Base-by-base conservation (phyloP, 2,797 vertebrate species). In the Balearica regulorum region DNA sequence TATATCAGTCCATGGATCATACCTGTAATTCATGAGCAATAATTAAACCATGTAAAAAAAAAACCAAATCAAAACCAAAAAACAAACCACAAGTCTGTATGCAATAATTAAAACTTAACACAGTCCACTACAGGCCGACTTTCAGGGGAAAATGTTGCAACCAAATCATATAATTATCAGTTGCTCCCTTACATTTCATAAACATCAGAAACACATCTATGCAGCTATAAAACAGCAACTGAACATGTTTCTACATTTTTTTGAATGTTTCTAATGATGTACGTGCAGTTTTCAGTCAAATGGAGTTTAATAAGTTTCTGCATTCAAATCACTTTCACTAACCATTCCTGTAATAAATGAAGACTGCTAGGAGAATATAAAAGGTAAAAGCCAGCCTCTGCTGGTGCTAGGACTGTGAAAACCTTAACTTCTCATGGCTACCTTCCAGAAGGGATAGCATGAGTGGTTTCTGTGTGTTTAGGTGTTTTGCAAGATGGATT, bases 141-240 rank as follows among this genome's bases (percentile, higher is more conserved):
- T 55, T 48, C 39, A 71, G 37, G 37, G 58, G 10, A 89, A 83
- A 95, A 84, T 37, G 35, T n/a, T 66, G 94, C 96, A 97, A 88
- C 6, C 29, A 70, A 64, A 76, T 86, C 28, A 83, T 70, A 62
- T 76, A 54, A 46, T 73, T 62, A 53, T 86, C 49, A 66, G 46
- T 82, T 64, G 33, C 39, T 92, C 28, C 11, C 21, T 94, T 53
- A 28, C 17, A 35, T 70, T 57, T 90, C 33, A 44, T 21, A 44
- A 33, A 46, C 10, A 66, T 57, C 70, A 66, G 49, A 65, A 90
- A 79, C 25, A 90, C 64, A 90, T 4, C 4, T 75, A 65, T 4
- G 1, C 9, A 62, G 4, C 26, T 61, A 43, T 2, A 8, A 79
- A 96, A 86, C 20, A 78, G 22, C 19, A 85, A 53, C 20, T 58